Conservation (phyloP, 2,888 invertebrate genomes). For the Leptinotarsa haldemani region DNA sequence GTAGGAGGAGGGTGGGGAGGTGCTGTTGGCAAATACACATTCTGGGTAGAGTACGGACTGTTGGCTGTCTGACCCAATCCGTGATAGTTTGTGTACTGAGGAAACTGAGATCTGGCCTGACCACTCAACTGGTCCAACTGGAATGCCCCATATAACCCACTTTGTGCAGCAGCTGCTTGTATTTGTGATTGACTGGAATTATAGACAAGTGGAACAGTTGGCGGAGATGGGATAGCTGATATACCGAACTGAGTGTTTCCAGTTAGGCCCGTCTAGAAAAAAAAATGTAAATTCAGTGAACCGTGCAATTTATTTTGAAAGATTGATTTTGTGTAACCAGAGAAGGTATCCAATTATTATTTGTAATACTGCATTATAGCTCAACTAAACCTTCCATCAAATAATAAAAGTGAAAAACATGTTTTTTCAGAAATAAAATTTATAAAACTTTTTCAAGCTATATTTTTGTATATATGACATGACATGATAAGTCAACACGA, state of each 20-base stretch:
- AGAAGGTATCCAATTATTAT: no score
- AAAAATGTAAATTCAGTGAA: slow-evolving; percentile 1
- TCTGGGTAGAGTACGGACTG: slow-evolving; percentile 68
- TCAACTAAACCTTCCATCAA: no score
- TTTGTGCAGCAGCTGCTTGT: slow-evolving; percentile 76
- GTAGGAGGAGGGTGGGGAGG: slow-evolving; percentile 70
- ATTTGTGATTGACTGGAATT: slow-evolving; percentile 82
- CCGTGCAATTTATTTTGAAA: no score
- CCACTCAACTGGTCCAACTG: slow-evolving; percentile 74
- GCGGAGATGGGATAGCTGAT: slow-evolving; percentile 88
- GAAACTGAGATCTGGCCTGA: slow-evolving; percentile 81
- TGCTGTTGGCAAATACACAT: slow-evolving; percentile 71
- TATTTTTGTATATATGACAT: no score
- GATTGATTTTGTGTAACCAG: no score
- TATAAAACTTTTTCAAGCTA: no score
- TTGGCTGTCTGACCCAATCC: slow-evolving; percentile 74
- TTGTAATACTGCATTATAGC: no score
- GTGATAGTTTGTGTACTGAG: slow-evolving; percentile 75
- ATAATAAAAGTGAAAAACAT: no score
- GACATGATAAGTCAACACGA: no score
- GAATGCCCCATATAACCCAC: slow-evolving; percentile 86
- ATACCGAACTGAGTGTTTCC: slow-evolving; percentile 77
- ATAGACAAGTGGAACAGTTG: slow-evolving; percentile 84
- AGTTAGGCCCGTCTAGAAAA: slow-evolving; percentile 60
- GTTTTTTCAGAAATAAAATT: no score